These are phyloP conservation scores for Emydura subglobosa DNA, from an alignment of 2,113 vertebrate genomes.

Conservation along the genomic window DNA sequence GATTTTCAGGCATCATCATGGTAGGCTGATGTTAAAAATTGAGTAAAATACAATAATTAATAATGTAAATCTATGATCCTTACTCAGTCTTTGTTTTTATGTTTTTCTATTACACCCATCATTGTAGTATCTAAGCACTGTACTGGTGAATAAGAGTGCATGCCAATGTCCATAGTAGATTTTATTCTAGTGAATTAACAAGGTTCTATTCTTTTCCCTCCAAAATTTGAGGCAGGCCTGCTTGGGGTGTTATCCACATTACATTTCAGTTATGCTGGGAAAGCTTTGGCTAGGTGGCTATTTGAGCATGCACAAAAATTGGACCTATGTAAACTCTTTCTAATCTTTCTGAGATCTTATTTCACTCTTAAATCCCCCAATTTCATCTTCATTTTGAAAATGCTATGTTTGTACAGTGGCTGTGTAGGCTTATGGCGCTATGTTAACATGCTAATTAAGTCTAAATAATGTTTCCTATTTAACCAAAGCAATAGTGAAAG, in stretches of 20 bases:
- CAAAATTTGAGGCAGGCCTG: too few relatives aligned
- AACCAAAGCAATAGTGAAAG: neutral
- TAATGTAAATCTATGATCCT: neutral
- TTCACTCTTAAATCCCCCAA: neutral
- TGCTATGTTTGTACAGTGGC: neutral
- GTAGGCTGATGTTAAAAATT: neutral
- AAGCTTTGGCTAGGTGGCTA: neutral
- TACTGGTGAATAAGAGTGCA: neutral
- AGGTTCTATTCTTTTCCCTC: neutral
- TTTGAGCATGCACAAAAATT: neutral
- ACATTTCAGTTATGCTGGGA: neutral
- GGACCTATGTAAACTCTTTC: neutral
- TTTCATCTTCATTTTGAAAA: neutral
- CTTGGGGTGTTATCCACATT: neutral
- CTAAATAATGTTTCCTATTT: slow-evolving; percentile 7
- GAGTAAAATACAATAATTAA: neutral
- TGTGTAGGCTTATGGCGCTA: neutral
- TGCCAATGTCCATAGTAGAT: neutral
- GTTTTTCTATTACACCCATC: neutral
- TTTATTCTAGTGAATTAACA: neutral
- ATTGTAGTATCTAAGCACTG: neutral
- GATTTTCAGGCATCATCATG: neutral
- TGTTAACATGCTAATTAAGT: slow-evolving; percentile 25
- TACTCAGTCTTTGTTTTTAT: neutral
- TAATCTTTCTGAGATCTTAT: neutral